phyloP scores from a whole-genome alignment of 2,888 invertebrate species.

The Lepetodrilus schrolli region DNA sequence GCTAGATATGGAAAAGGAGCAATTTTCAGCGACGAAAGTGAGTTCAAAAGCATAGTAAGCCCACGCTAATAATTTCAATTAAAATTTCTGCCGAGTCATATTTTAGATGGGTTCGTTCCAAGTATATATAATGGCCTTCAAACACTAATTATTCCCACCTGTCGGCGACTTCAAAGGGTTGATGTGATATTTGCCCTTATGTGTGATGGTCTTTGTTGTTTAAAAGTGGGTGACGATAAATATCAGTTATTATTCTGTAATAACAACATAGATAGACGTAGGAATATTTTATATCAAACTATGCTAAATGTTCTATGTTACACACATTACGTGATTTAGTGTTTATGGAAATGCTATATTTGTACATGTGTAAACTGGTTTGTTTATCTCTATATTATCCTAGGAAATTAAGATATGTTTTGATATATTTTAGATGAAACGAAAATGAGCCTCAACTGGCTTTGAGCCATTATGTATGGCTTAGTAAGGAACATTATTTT shows the following conservation, averaged over 20 bases:
- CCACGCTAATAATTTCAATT: conserved; percentile 10
- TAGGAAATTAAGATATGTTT: no score
- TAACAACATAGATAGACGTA: not conserved
- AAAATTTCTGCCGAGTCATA: conserved; percentile 10
- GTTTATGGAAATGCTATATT: no score
- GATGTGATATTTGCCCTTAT: not conserved
- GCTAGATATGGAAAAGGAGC: not conserved
- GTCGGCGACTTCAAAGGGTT: conserved; percentile 14
- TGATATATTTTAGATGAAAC: no score
- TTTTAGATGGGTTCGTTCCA: not conserved
- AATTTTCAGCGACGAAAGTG: conserved; percentile 4
- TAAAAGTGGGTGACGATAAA: not conserved
- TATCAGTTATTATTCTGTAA: conserved; percentile 1
- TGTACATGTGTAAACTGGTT: no score
- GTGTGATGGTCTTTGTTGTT: not conserved
- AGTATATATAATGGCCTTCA: not conserved
- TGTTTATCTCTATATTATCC: no score
- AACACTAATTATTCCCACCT: not conserved
- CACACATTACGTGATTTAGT: no score
- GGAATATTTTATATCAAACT: not conserved
- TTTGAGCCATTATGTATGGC: no score
- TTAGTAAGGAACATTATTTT: no score
- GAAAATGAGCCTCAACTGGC: no score
- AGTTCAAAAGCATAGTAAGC: not conserved
- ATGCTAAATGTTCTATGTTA: no score